A percentile compares a stretch with the other conserved stretches of the same genome.
Conservation (phyloP, 2,113 vertebrate species). For the Petrocephalus microphthalmus region DNA sequence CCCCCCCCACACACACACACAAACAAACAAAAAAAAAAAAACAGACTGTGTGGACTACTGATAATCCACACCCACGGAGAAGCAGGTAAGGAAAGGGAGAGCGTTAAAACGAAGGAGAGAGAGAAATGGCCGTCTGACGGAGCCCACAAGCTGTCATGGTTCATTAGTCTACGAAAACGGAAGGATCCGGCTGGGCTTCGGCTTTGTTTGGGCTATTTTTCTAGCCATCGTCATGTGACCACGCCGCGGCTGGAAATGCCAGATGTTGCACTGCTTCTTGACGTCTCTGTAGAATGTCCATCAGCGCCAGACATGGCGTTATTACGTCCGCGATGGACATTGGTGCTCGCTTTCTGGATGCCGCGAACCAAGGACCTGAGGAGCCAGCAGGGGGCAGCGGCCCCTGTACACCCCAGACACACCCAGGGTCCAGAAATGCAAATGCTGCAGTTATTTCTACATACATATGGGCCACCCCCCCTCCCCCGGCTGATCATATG, state of each 20-base stretch:
- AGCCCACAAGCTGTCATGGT: constrained; percentile 35
- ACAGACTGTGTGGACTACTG: background rate
- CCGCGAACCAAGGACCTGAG: constrained; percentile 28
- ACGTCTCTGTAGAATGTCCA: constrained; percentile 34
- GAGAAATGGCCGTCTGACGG: constrained; percentile 29
- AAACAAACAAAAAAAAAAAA: too few species aligned
- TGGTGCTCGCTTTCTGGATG: constrained; percentile 40
- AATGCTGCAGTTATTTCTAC: background rate
- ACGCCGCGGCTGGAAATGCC: constrained; percentile 3
- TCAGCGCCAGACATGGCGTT: constrained; percentile 33
- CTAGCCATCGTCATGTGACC: constrained; percentile 10
- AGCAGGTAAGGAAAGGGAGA: background rate
- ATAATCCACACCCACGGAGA: background rate
- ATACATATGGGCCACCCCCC: background rate
- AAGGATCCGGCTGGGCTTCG: constrained; percentile 31
- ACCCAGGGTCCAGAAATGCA: background rate
- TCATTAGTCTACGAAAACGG: constrained; percentile 43
- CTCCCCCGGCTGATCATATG: background rate
- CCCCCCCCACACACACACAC: constrained; percentile 1
- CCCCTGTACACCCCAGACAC: background rate
- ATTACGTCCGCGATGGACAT: constrained; percentile 41
- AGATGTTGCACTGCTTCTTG: constrained; percentile 19
- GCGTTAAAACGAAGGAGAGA: constrained; percentile 11
- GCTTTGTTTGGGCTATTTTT: constrained; percentile 18
- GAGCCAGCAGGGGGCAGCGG: background rate